Conservation (phyloP, 2,888 invertebrate species). For the Molanna angustata region DNA sequence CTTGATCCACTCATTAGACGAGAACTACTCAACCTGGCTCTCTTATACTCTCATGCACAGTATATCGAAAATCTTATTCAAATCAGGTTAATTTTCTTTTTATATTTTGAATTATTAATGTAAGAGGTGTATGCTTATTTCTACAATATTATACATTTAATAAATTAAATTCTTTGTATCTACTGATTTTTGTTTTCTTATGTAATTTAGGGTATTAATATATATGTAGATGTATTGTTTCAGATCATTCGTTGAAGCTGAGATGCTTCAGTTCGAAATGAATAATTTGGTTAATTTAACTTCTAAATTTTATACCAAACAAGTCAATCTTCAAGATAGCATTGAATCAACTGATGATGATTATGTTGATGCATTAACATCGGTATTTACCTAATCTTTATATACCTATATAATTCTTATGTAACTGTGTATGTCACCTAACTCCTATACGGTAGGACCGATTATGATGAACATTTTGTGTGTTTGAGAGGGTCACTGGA, state of each 20-base stretch:
- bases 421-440: no score
- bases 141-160: no score
- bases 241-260: slow-evolving; percentile 35
- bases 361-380: slow-evolving; percentile 57
- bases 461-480: no score
- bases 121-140: no score
- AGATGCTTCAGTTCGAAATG: slow-evolving; percentile 32
- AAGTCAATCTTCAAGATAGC: slow-evolving; percentile 41
- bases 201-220: slow-evolving; percentile 6
- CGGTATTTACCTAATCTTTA: slow-evolving; percentile 42
- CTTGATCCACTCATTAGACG: slow-evolving; percentile 33
- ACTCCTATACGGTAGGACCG: no score
- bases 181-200: background rate
- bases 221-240: no score
- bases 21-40: slow-evolving; percentile 45
- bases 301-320: slow-evolving; percentile 31
- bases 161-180: no score
- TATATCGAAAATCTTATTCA: slow-evolving; percentile 40
- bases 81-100: slow-evolving; percentile 31
- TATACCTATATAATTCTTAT: background rate
- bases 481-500: no score
- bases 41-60: slow-evolving; percentile 44
- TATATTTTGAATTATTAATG: no score
- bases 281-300: slow-evolving; percentile 28
- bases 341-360: slow-evolving; percentile 54